Base-by-base conservation (phyloP, 1,140 invertebrate species). In the Drosophila eugracilis region DNA sequence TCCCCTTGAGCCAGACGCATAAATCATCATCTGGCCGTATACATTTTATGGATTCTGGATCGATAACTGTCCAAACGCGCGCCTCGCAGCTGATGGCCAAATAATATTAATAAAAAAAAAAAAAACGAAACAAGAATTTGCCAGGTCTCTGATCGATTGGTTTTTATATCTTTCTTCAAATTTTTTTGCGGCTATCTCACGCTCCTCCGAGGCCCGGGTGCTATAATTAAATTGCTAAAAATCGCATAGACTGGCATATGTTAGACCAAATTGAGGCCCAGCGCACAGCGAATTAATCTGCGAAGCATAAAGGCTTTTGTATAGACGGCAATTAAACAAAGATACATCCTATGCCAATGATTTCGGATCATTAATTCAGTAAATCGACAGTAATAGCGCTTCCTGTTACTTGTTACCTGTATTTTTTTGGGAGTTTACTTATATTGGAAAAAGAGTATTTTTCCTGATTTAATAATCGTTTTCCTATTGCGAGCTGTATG, bases 1-100 rank as follows among this genome's bases (percentile, higher is more conserved):
- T 88, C 81, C 69, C 74, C 67, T 81, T 80, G 59, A 45, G 54
- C 83, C 81, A 86, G 81, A 86, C 81, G 70, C 83, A 86, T 86
- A 86, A 86, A 86, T 86, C 81, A 86, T 78, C 62, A 59, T 45
- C 62, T 58, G 54, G 47, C n/a, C 55, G 44, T 65, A 50, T 28
- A 65, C 32, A 37, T 65, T 73, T 66, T 47, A 28, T 47, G 44
- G 24, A 34, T 70, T 55, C 47, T 52, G 63, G 74, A 88, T 83
- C 83, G 57, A 88, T 86, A 86, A 86, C 81, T 85, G 83, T 85
- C 65, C 57, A 75, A 78, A 53, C 76, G 76, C 65, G 77, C 76
- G 78, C 78, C 78, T 65, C 67, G 47, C 75, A 85, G 57, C 62
- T 75, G 72, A 75, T 74, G 52, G 28, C 22, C 24, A 49, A 36